phyloP scores from a whole-genome alignment of 2,888 invertebrate species.

The Agrotis exclamationis region DNA sequence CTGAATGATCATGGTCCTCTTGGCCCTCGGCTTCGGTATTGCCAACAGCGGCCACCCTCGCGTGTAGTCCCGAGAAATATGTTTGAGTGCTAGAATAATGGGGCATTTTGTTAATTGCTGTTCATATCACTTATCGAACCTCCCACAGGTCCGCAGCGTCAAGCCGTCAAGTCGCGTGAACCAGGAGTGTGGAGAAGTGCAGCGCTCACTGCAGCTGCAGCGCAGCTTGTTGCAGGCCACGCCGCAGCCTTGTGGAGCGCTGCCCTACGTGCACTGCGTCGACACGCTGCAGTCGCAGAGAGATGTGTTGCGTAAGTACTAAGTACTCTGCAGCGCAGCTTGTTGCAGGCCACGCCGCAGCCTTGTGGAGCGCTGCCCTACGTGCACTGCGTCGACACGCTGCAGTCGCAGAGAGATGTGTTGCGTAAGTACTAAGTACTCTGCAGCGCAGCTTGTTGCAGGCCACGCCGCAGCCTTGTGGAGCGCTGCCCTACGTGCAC shows the following conservation, averaged over 20 bases:
- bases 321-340: neutral
- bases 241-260: conserved; percentile 64
- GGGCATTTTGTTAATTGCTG: neutral
- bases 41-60: no score
- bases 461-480: conserved; percentile 60
- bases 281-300: conserved; percentile 74
- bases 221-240: conserved; percentile 58
- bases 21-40: no score
- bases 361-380: conserved; percentile 72
- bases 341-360: conserved; percentile 30
- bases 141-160: conserved; percentile 44
- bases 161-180: conserved; percentile 50
- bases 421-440: no score
- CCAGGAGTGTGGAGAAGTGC: conserved; percentile 70
- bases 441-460: conserved; percentile 66
- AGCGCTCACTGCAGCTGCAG: conserved; percentile 70
- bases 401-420: conserved; percentile 75
- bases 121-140: neutral
- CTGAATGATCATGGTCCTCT: no score
- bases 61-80: no score
- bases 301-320: conserved; percentile 77
- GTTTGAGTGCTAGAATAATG: no score
- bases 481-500: conserved; percentile 70
- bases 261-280: conserved; percentile 72
- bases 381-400: conserved; percentile 70